Base-by-base conservation (phyloP, 2,797 vertebrate genomes). In the Gallirallus australis region DNA sequence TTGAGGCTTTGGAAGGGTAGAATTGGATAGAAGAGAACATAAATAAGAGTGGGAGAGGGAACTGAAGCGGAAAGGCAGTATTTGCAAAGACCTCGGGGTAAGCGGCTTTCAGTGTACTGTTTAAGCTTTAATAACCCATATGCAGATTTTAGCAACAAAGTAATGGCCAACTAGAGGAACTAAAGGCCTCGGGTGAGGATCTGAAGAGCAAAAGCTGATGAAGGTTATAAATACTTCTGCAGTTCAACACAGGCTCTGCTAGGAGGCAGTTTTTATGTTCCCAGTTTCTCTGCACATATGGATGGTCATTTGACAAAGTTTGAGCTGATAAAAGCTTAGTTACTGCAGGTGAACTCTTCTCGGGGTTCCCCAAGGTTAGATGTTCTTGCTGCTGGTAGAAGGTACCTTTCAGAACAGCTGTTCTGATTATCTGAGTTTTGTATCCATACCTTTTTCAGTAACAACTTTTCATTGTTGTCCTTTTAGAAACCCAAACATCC, bases 81-180 rank as follows among this genome's bases (percentile, higher is more conserved):
- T 92, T 94, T 87, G 40, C 27, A 83, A 69, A 64, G 35, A 77
- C 69, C 28, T 79, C 0, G 0, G 54, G 56, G n/a, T n/a, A 33
- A 64, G 60, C 23, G 70, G 48, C 71, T 94, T 61, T 92, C 64
- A n/a, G 2, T 47, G 20, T 82, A 19, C 63, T 94, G 23, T 86
- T 95, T 90, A 95, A 95, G 52, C 31, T 95, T 93, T 95, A 92
- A 91, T 95, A 48, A 91, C 40, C n/a, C 61, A 73, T 72, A 61
- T 18, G 56, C 33, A 78, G 68, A 53, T 87, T 65, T 93, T 90
- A 57, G 53, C 64, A 42, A 13, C 40, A 61, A 86, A 52, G 30
- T 82, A 91, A 70, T 72, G 59, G 28, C 16, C 73, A 80, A 0
- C 65, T 65, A 37, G 57, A 94, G 50, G 78, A 95, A 92, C 61